A percentile compares a stretch with the other conserved stretches of the same genome.
Conservation (phyloP, 2,113 vertebrate species). For the Condylura cristata region DNA sequence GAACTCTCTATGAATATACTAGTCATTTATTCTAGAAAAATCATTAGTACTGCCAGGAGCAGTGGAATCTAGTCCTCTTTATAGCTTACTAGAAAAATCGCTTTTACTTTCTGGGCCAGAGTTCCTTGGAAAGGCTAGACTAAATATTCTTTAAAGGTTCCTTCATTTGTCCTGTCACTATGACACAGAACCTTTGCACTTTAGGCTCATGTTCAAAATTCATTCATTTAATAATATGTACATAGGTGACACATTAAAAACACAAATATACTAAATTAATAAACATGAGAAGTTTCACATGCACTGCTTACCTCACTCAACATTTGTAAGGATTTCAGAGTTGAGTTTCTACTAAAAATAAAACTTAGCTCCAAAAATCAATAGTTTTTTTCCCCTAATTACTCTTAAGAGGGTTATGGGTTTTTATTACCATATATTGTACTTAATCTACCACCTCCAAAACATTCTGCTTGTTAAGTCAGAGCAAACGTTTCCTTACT, state of each 20-base stretch:
- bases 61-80: neutral
- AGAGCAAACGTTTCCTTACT: neutral
- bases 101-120: neutral
- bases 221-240: constrained; percentile 17
- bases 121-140: neutral
- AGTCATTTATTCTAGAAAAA: constrained; percentile 24
- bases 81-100: constrained; percentile 30
- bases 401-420: neutral
- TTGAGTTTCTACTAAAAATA: constrained; percentile 32
- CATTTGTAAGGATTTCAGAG: constrained; percentile 30
- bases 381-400: neutral
- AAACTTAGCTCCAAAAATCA: constrained; percentile 26
- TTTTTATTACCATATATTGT: constrained; percentile 27
- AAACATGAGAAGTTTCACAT: neutral
- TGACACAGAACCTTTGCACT: neutral
- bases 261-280: constrained; percentile 48
- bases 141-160: constrained; percentile 1
- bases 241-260: constrained; percentile 3
- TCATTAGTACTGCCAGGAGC: neutral
- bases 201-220: constrained; percentile 9
- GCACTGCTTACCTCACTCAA: neutral
- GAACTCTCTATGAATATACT: constrained; percentile 44
- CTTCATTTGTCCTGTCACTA: neutral
- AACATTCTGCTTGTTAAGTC: neutral
- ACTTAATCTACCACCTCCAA: neutral